Conservation (phyloP, 2,113 vertebrate genomes). For the Syrrhaptes paradoxus region DNA sequence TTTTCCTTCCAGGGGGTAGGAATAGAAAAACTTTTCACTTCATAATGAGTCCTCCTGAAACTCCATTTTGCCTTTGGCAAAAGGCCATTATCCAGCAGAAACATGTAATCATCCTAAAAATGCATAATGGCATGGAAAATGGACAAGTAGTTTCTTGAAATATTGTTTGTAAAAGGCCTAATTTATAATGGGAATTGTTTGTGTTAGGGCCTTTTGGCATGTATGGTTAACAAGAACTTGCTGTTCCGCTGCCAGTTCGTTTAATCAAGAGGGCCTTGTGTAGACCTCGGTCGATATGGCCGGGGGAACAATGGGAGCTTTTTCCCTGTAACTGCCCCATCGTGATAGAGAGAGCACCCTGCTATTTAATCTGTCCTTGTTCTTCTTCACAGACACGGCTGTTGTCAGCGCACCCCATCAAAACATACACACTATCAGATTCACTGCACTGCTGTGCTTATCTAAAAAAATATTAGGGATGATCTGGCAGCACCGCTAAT, state of each 20-base stretch:
- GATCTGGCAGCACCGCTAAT: slow-evolving; percentile 15
- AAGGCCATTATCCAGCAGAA: slow-evolving; percentile 88
- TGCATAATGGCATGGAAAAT: slow-evolving; percentile 86
- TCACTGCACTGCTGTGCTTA: background rate
- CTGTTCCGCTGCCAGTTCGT: slow-evolving; percentile 66
- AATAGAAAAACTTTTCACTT: slow-evolving; percentile 75
- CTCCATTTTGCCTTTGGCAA: slow-evolving; percentile 77
- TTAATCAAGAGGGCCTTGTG: slow-evolving; percentile 65
- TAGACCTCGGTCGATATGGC: slow-evolving; percentile 23
- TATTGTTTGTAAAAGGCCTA: slow-evolving; percentile 76
- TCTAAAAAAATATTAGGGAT: background rate
- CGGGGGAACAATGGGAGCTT: slow-evolving; percentile 52
- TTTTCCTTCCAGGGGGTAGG: slow-evolving; percentile 77
- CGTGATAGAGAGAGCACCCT: slow-evolving; percentile 21
- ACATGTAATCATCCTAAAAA: slow-evolving; percentile 89
- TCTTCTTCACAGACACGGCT: slow-evolving; percentile 34
- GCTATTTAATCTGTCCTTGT: slow-evolving; percentile 56
- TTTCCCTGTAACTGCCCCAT: slow-evolving; percentile 14
- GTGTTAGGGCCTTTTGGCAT: slow-evolving; percentile 63
- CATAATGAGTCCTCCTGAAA: slow-evolving; percentile 79
- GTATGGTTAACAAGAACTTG: slow-evolving; percentile 71
- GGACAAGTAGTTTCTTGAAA: slow-evolving; percentile 81
- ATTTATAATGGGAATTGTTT: slow-evolving; percentile 76
- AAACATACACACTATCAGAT: slow-evolving; percentile 47
- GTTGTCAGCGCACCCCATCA: slow-evolving; percentile 51